Base-by-base conservation (phyloP, 2,113 vertebrate species). In the Archilochus colubris region DNA sequence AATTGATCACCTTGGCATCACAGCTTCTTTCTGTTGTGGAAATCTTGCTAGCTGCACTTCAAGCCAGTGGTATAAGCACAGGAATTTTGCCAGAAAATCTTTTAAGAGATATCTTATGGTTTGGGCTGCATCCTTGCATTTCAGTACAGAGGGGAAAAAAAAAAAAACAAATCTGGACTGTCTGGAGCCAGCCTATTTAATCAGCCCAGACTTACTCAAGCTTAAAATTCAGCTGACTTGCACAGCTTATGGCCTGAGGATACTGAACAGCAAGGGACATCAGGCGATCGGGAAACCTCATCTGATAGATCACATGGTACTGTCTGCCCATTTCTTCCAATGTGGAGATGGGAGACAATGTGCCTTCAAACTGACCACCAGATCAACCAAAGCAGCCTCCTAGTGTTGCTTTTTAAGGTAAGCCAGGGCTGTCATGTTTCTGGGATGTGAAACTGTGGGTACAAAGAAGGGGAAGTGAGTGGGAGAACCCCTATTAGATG, bases 191-290 rank as follows among this genome's bases (percentile, higher is more conserved):
- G 91, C 51, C 50, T 93, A 61, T 92, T 94, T 91, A 93, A 93
- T 97, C 87, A 92, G 82, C 55, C 89, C 89, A 51, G 67, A 96
- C 91, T 95, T 91, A 95, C 93, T 94, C 76, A 91, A 94, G 91
- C 94, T 95, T 89, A 93, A 91, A 94, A 88, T 90, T 91, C 95
- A 96, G 94, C 93, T 97, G 96, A 96, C 90, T 95, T 73, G 82
- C 61, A 90, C 61, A 88, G 95, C 93, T 82, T 74, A 91, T 93
- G 85, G 80, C 95, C 93, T 78, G 86, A 88, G 92, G 95, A 78
- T 50, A 92, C 31, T 57, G 73, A 90, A 82, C 78, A 73, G 86
- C 64, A 36, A 95, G 76, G 87, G 72, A 67, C 85, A 94, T 92
- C 82, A 79, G 81, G 81, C 38, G 14, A 70, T 89, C 63, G 74